phyloP scores from a whole-genome alignment of 1,140 invertebrate genomes.

The Trichomalopsis sarcophagae region DNA sequence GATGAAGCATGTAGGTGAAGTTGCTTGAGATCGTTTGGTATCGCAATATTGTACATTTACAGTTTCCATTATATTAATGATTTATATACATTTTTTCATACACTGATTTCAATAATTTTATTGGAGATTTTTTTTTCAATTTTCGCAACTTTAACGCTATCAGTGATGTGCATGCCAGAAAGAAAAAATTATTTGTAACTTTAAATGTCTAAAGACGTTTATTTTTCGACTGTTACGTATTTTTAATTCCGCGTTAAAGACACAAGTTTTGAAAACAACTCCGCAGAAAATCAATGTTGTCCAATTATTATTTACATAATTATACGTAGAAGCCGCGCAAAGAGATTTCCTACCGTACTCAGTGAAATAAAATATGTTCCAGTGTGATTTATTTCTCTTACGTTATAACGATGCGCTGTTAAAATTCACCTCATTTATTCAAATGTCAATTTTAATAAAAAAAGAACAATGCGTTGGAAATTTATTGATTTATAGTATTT shows the following conservation, averaged over 20 bases:
- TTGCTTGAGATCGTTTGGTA: conserved; percentile 10
- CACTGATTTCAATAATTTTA: conserved; percentile 46
- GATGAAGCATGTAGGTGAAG: not conserved
- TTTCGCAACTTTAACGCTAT: not conserved
- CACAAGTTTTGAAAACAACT: conserved; percentile 9
- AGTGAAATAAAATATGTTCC: conserved; percentile 27
- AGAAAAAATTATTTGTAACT: not conserved
- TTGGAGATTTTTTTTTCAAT: conserved; percentile 27
- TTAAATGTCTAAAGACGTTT: not conserved
- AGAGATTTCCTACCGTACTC: conserved; percentile 30
- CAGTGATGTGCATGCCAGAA: not conserved
- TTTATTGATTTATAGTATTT: not conserved
- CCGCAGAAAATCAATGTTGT: conserved; percentile 27
- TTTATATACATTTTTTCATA: conserved; percentile 41
- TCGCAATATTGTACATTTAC: conserved; percentile 35
- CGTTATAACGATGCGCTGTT: conserved; percentile 24
- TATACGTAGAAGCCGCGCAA: conserved; percentile 14
- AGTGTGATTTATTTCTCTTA: conserved; percentile 40
- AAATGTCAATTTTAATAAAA: conserved; percentile 39
- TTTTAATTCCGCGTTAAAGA: not conserved
- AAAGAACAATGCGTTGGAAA: conserved; percentile 26
- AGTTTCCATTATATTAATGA: conserved; percentile 13
- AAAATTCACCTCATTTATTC: conserved; percentile 38
- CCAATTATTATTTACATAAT: conserved; percentile 38
- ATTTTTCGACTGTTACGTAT: not conserved